phyloP scores from a whole-genome alignment of 2,888 invertebrate genomes.

The Rotaria macrura region DNA sequence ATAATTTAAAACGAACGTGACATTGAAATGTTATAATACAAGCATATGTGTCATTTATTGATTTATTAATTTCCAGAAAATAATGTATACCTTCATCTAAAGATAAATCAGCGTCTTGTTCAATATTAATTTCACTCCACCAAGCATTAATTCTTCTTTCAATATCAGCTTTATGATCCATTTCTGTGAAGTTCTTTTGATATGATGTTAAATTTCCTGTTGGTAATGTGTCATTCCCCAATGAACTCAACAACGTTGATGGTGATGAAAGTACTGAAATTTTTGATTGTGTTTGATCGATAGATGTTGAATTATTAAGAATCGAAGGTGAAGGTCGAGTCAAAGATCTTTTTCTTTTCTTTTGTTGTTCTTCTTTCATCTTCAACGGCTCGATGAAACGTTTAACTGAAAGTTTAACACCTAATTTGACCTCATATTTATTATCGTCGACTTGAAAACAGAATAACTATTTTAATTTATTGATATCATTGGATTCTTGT shows the following conservation, averaged over 20 bases:
- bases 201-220: background rate
- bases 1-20: background rate
- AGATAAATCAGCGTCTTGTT: background rate
- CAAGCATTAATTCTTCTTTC: background rate
- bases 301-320: background rate
- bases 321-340: background rate
- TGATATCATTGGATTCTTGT: no score
- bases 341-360: background rate
- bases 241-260: background rate
- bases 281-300: background rate
- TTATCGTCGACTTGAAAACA: no score
- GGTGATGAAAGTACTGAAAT: background rate
- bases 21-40: background rate
- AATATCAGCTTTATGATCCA: background rate
- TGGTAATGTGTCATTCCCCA: background rate
- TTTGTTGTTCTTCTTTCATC: background rate
- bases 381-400: background rate
- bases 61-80: background rate
- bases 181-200: background rate
- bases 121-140: background rate
- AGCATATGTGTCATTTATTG: background rate
- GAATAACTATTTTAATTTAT: no score
- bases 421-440: no score
- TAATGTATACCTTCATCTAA: background rate
- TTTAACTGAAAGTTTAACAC: no score